Base-by-base conservation (phyloP, 2,888 invertebrate species). In the Drosophila austrosaltans region DNA sequence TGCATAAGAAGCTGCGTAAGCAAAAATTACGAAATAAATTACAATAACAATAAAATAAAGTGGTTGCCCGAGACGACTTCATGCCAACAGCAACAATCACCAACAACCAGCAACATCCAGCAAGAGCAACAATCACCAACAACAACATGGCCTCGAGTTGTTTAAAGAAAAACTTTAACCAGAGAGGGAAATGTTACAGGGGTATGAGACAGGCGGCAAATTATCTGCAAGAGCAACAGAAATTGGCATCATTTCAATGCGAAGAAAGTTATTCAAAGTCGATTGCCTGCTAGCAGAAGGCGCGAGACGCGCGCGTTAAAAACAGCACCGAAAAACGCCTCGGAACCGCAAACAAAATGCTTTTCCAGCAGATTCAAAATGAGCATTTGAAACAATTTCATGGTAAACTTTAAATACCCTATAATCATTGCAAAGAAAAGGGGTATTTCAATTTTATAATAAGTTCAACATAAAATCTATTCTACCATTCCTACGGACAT, bases 191-290 rank as follows among this genome's bases (percentile, higher is more conserved):
- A 80, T 76, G 78, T 78, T 80, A 72, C 79, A 80, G 72, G 71
- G 72, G 70, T 61, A 16, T 22, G 10, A 44, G 44, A 20, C 20
- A 44, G 68, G 68, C 77, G 69, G 66, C 82, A 79, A 81, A 82
- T 82, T 79, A 79, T 82, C 81, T 82, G 76, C 72, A 79, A 60
- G 66, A 69, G 60, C 62, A 57, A 69, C 36, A 66, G 67, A 78
- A 82, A 85, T 84, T 87, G 87, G 80, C 85, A 87, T 69, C 77
- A 74, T 80, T 84, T 84, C 86, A 85, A 84, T 87, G 83, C 65
- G 75, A 79, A 82, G 75, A 72, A 88, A 88, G 87, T 82, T 87
- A 82, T 82, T 80, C 78, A 83, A 81, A 81, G 77, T 86, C 77
- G 85, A 82, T 82, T 78, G 87, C 87, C 79, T 74, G 78, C 79